Evolutionary conservation across 1,140 invertebrate species (phyloP).

Genomic region (Bombus huntii): DNA sequence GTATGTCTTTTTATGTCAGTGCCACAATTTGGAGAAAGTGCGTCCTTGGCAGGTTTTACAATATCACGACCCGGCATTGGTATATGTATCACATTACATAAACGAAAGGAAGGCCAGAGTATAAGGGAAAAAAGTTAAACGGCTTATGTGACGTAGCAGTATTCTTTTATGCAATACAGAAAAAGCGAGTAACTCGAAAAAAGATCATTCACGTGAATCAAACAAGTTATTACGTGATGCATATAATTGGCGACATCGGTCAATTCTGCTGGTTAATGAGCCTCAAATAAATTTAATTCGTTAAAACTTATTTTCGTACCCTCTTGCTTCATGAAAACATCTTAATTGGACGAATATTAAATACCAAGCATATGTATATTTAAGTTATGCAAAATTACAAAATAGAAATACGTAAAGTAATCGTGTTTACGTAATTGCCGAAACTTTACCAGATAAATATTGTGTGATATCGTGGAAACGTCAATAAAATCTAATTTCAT

Average conservation of each 20-base stretch:
- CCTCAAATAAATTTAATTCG: neutral
- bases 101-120: constrained; percentile 41
- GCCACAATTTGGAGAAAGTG: constrained; percentile 67
- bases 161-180: constrained; percentile 6
- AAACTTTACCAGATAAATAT: neutral
- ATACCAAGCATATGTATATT: neutral
- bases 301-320: neutral
- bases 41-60: constrained; percentile 60
- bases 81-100: constrained; percentile 57
- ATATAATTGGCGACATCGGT: no score
- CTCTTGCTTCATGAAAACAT: neutral
- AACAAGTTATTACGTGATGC: neutral
- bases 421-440: neutral
- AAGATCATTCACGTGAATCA: neutral
- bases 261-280: neutral
- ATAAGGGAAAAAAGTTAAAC: neutral
- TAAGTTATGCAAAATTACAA: neutral
- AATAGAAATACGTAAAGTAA: neutral
- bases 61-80: constrained; percentile 54
- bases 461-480: neutral
- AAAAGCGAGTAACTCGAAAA: neutral
- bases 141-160: constrained; percentile 10
- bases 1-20: constrained; percentile 56
- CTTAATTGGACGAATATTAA: neutral
- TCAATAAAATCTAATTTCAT: neutral